Base-by-base conservation (phyloP, 2,113 vertebrate species). In the Globicephala melas region DNA sequence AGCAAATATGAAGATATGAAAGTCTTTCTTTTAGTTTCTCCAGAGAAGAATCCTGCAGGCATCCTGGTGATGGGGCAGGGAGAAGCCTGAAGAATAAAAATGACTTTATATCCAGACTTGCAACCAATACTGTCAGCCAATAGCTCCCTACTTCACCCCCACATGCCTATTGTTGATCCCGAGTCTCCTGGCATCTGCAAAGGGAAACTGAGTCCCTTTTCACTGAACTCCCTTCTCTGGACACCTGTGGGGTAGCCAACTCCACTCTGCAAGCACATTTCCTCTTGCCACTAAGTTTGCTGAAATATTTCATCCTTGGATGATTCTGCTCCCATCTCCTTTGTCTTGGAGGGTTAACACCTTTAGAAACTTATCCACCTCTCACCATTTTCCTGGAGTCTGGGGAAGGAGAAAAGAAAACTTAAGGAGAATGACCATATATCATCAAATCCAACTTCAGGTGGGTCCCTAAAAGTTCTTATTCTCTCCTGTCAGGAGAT, bases 101-200 rank as follows among this genome's bases (percentile, higher is more conserved):
- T 10, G 14, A 76, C 18, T 36, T 55, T 44, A 50, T 0, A 8
- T n/a, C 15, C 67, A 82, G 73, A 53, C 13, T 53, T 65, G 36
- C n/a, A 14, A 3, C 28, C 33, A 41, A 6, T 44, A 41, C 36
- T n/a, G 31, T 80, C 4, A 87, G n/a, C 7, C 33, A 41, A 6
- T 8, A 50, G 2, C 15, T 58, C 5, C 21, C 4, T 25, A 31
- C 5, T 2, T 70, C 11, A 10, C 2, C 15, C 8, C 6, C 3
- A 11, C 36, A 23, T 77, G 53, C 62, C 21, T 67, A 1, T 63
- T 67, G 1, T 58, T 33, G 14, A 10, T 3, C 41, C 38, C 0
- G 1, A 28, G 31, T 44, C 41, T 87, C 60, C 28, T 18, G 12
- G 13, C 15, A 23, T 18, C n/a, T 23, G 9, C 36, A 13, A 31